These are phyloP conservation scores for Perccottus glenii DNA, from an alignment of 2,113 vertebrate species.

Conservation along the genomic window DNA sequence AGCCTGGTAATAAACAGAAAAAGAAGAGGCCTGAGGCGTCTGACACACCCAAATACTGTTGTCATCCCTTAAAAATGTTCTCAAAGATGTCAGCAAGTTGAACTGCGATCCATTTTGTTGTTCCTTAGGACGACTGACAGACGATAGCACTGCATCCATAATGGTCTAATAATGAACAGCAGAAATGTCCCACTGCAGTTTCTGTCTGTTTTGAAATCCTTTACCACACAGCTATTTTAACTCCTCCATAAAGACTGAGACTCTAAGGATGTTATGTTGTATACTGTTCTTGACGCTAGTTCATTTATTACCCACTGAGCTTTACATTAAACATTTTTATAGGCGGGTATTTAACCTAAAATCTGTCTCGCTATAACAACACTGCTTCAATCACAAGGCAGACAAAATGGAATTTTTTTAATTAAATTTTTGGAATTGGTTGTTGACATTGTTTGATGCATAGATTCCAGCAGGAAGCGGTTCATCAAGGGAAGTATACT, in stretches of 20 bases:
- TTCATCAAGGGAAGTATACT: neutral
- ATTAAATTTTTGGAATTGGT: neutral
- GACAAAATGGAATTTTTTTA: too few species aligned
- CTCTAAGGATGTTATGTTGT: slow-evolving; percentile 1
- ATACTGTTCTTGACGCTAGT: neutral
- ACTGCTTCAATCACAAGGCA: too few species aligned
- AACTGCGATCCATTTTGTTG: neutral
- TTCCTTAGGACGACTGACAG: neutral
- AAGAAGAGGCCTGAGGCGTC: slow-evolving; percentile 8
- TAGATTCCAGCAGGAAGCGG: neutral
- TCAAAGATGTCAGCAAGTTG: neutral
- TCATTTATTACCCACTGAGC: too few species aligned
- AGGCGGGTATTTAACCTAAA: too few species aligned
- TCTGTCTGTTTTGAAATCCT: neutral
- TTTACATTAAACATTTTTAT: too few species aligned
- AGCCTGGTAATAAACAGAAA: neutral
- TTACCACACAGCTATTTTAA: slow-evolving; percentile 24
- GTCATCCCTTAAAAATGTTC: slow-evolving; percentile 2
- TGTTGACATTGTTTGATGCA: neutral
- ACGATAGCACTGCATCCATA: neutral
- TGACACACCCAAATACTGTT: slow-evolving; percentile 33
- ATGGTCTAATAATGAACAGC: neutral
- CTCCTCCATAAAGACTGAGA: neutral
- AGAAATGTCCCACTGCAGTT: neutral
- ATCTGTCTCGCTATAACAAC: too few species aligned